phyloP scores from a whole-genome alignment of 2,113 vertebrate genomes.

The Marmota flaviventris region DNA sequence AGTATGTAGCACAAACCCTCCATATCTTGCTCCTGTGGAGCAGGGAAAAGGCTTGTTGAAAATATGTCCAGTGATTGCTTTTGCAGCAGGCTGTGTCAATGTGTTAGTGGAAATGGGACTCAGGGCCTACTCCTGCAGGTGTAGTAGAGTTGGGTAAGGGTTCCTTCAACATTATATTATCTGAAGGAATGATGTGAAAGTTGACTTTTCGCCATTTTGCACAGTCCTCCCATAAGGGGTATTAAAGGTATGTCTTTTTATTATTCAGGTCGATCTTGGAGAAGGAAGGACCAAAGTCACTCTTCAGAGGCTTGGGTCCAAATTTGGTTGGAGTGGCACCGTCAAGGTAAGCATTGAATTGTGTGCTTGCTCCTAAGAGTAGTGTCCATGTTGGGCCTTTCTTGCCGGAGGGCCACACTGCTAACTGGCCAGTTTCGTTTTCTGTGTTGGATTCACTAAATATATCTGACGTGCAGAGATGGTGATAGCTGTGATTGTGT shows the following conservation, averaged over 20 bases:
- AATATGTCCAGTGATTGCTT: neutral
- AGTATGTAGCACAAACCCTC: neutral
- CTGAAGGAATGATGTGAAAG: neutral
- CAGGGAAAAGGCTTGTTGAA: neutral
- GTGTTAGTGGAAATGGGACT: neutral
- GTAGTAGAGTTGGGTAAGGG: too few relatives aligned
- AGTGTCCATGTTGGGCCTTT: neutral
- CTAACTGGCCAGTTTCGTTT: neutral
- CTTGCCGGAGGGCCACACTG: neutral
- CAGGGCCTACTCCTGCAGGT: neutral
- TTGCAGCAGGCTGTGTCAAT: neutral
- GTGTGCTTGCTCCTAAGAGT: fast-evolving
- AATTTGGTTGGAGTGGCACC: constrained; percentile 98
- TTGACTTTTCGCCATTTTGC: neutral
- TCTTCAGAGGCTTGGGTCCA: constrained; percentile 97
- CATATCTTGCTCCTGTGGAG: neutral
- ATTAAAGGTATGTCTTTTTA: constrained; percentile 25
- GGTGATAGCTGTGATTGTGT: too few relatives aligned
- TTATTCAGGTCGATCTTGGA: constrained; percentile 95
- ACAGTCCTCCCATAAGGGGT: neutral
- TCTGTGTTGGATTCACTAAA: neutral
- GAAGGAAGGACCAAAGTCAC: constrained; percentile 98
- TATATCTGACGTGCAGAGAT: neutral
- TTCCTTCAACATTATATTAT: neutral
- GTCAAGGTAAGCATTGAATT: constrained; percentile 92